Percentiles rank a stretch among this genome's conserved stretches.
Evolutionary conservation across 2,113 vertebrate species (phyloP).

Genomic region (Pycnonotus jocosus): DNA sequence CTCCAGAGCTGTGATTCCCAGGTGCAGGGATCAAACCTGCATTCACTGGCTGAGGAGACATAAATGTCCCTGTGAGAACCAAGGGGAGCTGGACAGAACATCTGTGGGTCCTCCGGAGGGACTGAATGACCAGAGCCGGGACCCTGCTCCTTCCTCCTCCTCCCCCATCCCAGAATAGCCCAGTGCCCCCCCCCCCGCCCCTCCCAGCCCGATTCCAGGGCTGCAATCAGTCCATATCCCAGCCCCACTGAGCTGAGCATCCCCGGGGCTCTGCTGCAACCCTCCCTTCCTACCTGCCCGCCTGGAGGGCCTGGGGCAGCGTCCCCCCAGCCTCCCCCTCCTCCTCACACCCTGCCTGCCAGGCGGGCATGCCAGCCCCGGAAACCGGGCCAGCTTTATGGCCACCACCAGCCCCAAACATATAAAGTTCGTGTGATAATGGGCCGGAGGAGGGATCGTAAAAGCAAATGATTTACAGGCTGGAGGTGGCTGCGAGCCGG

Average conservation of each 20-base stretch:
- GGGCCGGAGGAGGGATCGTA: not conserved
- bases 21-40: not conserved
- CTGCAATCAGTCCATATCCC: not conserved
- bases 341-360: not conserved
- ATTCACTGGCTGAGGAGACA: accelerated
- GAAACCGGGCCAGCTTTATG: constrained; percentile 16
- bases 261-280: not conserved
- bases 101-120: not conserved
- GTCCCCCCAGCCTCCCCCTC: not conserved
- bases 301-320: not conserved
- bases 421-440: constrained; percentile 25
- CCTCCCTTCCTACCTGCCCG: constrained; percentile 33
- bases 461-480: constrained; percentile 53
- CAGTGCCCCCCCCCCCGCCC: not conserved
- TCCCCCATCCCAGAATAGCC: accelerated
- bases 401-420: constrained; percentile 42
- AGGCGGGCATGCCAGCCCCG: not conserved
- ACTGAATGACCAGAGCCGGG: constrained; percentile 55
- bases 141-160: accelerated
- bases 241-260: not conserved
- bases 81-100: not conserved
- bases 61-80: not conserved
- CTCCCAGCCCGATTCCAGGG: not conserved
- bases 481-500: not conserved
- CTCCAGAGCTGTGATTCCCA: accelerated